Conservation (phyloP, 2,888 invertebrate genomes). For the Caenorhabditis sinica region DNA sequence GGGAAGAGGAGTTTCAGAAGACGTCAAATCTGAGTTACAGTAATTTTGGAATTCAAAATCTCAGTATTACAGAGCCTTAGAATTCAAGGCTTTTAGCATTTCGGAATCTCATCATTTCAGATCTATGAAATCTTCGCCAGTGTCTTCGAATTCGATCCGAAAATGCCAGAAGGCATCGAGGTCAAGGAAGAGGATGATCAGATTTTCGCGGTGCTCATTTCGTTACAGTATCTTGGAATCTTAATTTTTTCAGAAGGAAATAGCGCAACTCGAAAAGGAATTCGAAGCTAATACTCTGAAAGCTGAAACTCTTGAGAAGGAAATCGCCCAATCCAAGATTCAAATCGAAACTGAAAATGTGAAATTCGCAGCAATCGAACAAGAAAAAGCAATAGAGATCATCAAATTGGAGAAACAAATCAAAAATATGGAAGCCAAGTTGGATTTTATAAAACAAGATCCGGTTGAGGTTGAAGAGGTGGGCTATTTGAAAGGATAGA, state of each 20-base stretch:
- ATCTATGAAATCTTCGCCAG: conserved; percentile 47
- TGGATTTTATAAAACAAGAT: conserved; percentile 47
- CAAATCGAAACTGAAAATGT: conserved; percentile 58
- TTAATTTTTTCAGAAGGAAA: conserved; percentile 50
- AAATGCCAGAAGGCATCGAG: conserved; percentile 38
- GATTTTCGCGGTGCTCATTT: conserved; percentile 36
- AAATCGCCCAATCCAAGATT: conserved; percentile 43
- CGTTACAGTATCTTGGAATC: background rate
- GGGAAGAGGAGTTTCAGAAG: too few relatives aligned
- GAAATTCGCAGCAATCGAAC: conserved; percentile 55
- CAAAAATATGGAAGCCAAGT: conserved; percentile 41
- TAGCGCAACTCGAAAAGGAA: conserved; percentile 42
- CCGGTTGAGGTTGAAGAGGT: conserved; percentile 49
- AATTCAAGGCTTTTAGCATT: background rate
- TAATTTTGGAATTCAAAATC: background rate
- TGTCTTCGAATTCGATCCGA: conserved; percentile 46
- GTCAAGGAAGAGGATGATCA: conserved; percentile 44
- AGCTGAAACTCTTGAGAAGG: conserved; percentile 27
- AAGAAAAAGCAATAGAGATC: conserved; percentile 54
- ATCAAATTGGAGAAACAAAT: conserved; percentile 52
- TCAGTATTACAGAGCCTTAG: background rate
- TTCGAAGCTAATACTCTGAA: conserved; percentile 34
- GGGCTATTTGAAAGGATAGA: background rate
- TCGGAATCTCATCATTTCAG: conserved; percentile 8
- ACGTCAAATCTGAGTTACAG: background rate